Conservation (phyloP, 1,140 invertebrate genomes). For the Drosophila virilis region DNA sequence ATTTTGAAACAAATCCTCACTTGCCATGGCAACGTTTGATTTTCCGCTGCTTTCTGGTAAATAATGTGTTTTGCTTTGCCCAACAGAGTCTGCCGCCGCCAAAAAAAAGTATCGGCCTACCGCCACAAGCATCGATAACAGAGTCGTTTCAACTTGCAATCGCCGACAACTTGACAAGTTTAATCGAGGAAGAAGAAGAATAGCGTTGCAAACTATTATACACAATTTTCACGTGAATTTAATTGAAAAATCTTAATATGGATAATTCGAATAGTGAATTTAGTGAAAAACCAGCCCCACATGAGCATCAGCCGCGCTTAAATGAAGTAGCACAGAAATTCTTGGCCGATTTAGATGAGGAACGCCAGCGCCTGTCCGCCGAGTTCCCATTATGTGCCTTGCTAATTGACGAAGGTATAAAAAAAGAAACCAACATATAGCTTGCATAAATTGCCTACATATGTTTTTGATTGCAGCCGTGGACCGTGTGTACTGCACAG, state of each 20-base stretch:
- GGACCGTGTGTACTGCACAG: slow-evolving; percentile 74
- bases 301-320: slow-evolving; percentile 70
- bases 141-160: slow-evolving; percentile 9
- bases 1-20: slow-evolving; percentile 63
- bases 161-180: slow-evolving; percentile 5
- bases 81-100: slow-evolving; percentile 8
- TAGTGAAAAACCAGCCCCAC: slow-evolving; percentile 51
- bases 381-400: slow-evolving; percentile 70
- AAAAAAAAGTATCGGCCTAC: slow-evolving; percentile 37
- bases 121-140: slow-evolving; percentile 35
- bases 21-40: slow-evolving; percentile 48
- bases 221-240: slow-evolving; percentile 48
- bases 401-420: slow-evolving; percentile 69
- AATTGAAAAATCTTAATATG: slow-evolving; percentile 36
- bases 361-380: slow-evolving; percentile 64
- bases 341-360: slow-evolving; percentile 72
- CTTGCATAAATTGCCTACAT: not conserved
- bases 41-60: slow-evolving; percentile 9
- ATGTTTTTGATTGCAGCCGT: slow-evolving; percentile 44
- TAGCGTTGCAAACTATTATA: slow-evolving; percentile 49
- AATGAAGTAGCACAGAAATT: slow-evolving; percentile 79
- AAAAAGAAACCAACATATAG: not conserved
- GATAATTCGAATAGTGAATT: slow-evolving; percentile 56
- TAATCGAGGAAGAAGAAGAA: slow-evolving; percentile 16
- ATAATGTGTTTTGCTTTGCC: not conserved